A percentile compares a stretch with the other conserved stretches of the same genome.
Evolutionary conservation across 2,113 vertebrate species (phyloP).

Genomic region (Lophura nycthemera): DNA sequence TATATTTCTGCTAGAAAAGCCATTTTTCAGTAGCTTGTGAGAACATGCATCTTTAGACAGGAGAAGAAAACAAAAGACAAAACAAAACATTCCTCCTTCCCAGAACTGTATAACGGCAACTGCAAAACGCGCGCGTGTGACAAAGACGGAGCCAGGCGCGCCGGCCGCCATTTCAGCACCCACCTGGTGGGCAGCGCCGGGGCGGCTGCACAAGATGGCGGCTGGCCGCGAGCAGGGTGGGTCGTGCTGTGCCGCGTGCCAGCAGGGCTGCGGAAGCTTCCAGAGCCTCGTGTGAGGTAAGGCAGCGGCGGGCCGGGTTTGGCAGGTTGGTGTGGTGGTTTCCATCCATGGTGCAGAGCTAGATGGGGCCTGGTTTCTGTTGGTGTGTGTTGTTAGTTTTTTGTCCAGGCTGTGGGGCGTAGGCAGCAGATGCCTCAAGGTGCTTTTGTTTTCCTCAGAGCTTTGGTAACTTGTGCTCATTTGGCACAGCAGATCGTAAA

Average conservation of each 20-base stretch:
- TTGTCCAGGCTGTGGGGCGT: rapidly evolving
- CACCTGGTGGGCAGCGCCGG: rapidly evolving
- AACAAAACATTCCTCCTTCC: background rate
- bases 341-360: rapidly evolving
- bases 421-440: rapidly evolving
- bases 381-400: rapidly evolving
- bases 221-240: rapidly evolving
- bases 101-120: rapidly evolving
- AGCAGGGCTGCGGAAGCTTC: rapidly evolving
- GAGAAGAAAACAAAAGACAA: background rate
- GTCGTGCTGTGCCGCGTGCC: too few species aligned
- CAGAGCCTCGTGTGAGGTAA: rapidly evolving
- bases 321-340: rapidly evolving
- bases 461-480: rapidly evolving
- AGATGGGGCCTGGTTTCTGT: rapidly evolving
- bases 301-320: rapidly evolving
- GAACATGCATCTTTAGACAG: background rate
- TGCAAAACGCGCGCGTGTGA: rapidly evolving
- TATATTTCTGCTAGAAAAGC: rapidly evolving
- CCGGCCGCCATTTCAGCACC: rapidly evolving
- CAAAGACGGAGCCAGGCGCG: rapidly evolving
- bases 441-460: rapidly evolving
- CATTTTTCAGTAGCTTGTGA: background rate
- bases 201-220: rapidly evolving
- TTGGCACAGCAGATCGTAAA: background rate